A percentile compares a stretch with the other conserved stretches of the same genome.
Evolutionary conservation across 1,140 invertebrate species (phyloP).

Genomic region (Melipona quadrifasciata): DNA sequence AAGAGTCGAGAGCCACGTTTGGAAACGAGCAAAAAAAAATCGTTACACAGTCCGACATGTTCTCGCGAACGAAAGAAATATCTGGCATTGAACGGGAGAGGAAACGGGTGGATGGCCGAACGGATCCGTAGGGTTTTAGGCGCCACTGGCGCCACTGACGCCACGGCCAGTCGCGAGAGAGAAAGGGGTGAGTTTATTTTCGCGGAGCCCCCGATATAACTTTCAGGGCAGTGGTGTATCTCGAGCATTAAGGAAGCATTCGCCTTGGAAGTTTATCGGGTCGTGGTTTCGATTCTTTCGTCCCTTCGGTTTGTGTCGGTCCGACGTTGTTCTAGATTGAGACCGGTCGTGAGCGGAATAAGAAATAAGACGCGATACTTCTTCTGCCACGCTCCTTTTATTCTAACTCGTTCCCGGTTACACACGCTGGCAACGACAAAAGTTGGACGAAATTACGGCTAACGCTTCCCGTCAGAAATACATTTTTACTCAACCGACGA

Average conservation of each 20-base stretch:
- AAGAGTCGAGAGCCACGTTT: too few relatives aligned
- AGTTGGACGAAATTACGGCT: background rate
- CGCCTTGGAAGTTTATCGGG: slow-evolving; percentile 57
- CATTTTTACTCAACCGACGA: background rate
- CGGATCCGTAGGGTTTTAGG: slow-evolving; percentile 6
- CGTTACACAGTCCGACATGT: background rate
- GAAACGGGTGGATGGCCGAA: slow-evolving; percentile 6
- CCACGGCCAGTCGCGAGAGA: slow-evolving; percentile 43
- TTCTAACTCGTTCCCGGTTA: slow-evolving; percentile 1
- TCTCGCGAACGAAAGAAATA: background rate
- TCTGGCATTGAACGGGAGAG: background rate
- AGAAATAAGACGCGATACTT: slow-evolving; percentile 47
- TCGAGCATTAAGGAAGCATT: slow-evolving; percentile 70
- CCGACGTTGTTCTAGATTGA: slow-evolving; percentile 59
- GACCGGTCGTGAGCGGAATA: slow-evolving; percentile 56
- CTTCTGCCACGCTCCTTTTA: background rate
- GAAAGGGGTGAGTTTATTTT: slow-evolving; percentile 64
- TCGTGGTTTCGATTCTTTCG: slow-evolving; percentile 56
- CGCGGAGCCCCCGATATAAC: slow-evolving; percentile 55
- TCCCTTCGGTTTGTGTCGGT: slow-evolving; percentile 13
- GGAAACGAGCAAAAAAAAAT: background rate
- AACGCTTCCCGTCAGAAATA: slow-evolving; percentile 1
- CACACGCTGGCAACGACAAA: slow-evolving; percentile 1
- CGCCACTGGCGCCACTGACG: slow-evolving; percentile 30
- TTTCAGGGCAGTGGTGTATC: slow-evolving; percentile 61